phyloP scores from a whole-genome alignment of 2,888 invertebrate genomes.

The Drosophila maculinotata region DNA sequence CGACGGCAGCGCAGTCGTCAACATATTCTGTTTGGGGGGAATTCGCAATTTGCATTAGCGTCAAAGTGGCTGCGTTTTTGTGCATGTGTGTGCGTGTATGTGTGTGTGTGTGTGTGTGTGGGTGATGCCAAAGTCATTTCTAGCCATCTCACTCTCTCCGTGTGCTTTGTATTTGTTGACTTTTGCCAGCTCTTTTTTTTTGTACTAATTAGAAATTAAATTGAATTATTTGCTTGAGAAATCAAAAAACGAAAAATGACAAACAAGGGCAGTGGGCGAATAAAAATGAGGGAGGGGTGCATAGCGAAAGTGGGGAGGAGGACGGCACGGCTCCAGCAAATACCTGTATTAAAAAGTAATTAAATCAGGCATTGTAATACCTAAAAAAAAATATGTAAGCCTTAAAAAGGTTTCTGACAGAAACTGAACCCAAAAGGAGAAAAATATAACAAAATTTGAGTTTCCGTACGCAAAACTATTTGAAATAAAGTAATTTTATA shows the following conservation, averaged over 20 bases:
- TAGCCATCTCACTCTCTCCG: conserved; percentile 8
- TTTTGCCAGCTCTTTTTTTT: conserved; percentile 34
- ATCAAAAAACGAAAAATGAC: conserved; percentile 60
- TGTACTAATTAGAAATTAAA: conserved; percentile 76
- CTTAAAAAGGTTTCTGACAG: too few species aligned
- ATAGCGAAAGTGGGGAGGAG: too few species aligned
- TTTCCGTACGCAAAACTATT: too few species aligned
- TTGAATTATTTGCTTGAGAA: conserved; percentile 80
- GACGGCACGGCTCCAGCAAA: too few species aligned
- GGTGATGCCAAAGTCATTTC: conserved; percentile 4
- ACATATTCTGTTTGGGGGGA: conserved; percentile 31
- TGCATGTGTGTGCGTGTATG: conserved; percentile 40
- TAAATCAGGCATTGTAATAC: too few species aligned
- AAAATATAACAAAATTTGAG: too few species aligned
- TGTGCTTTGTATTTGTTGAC: not conserved
- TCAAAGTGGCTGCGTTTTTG: conserved; percentile 79
- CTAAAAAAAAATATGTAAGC: too few species aligned
- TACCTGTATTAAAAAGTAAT: too few species aligned
- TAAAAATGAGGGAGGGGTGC: not conserved
- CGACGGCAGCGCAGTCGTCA: conserved; percentile 28
- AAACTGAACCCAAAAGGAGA: too few species aligned
- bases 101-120: conserved; percentile 14
- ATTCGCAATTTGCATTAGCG: conserved; percentile 78
- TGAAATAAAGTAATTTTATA: too few species aligned
- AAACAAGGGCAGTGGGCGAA: too few species aligned